These are phyloP conservation scores for Nematolebias whitei DNA, from an alignment of 2,113 vertebrate genomes.

Conservation along the genomic window DNA sequence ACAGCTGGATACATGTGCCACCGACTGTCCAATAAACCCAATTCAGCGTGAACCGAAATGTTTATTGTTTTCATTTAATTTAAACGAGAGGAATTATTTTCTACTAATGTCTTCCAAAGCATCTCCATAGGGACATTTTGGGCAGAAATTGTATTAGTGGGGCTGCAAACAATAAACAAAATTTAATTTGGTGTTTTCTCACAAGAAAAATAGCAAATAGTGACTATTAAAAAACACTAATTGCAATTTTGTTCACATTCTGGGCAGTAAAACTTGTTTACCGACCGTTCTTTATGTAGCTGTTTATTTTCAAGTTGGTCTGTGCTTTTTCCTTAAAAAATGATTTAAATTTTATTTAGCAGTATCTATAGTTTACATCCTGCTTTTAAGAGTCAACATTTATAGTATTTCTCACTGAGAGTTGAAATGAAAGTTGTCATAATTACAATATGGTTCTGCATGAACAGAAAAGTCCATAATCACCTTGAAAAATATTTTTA, in stretches of 20 bases:
- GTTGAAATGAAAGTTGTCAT: too few relatives aligned
- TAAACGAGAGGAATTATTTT: constrained; percentile 27
- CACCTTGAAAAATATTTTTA: too few relatives aligned
- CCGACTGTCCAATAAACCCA: constrained; percentile 18
- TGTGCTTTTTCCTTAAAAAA: background rate
- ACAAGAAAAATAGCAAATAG: constrained; percentile 14
- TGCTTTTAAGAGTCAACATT: too few relatives aligned
- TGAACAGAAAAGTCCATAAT: too few relatives aligned
- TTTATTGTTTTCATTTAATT: constrained; percentile 34
- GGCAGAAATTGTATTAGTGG: constrained; percentile 32
- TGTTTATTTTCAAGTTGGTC: constrained; percentile 3
- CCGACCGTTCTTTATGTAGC: background rate
- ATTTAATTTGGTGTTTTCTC: constrained; percentile 24
- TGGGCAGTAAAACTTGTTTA: constrained; percentile 4
- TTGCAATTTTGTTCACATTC: background rate
- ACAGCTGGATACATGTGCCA: constrained; percentile 10
- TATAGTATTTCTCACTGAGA: too few relatives aligned
- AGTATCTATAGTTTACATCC: too few relatives aligned
- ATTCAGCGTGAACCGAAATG: constrained; percentile 23
- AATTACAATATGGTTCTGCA: too few relatives aligned
- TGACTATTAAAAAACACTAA: constrained; percentile 10
- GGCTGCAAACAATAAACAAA: constrained; percentile 3
- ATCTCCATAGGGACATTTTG: constrained; percentile 20
- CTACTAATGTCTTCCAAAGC: constrained; percentile 11
- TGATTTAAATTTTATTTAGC: background rate